These are phyloP conservation scores for Plagodis dolabraria DNA, from an alignment of 2,888 invertebrate genomes.

Conservation along the genomic window DNA sequence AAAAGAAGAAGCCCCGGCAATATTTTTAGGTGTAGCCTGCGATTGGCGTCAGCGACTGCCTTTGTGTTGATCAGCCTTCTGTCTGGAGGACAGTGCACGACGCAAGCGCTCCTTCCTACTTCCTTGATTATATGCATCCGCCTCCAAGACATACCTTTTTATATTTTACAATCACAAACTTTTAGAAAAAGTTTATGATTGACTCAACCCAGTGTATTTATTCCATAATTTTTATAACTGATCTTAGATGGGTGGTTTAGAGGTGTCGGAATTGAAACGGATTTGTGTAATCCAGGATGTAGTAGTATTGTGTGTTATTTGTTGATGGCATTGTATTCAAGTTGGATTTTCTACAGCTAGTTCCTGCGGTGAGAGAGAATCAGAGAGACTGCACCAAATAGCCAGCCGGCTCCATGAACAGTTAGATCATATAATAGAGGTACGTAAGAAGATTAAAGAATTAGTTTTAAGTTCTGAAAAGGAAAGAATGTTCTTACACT, in stretches of 20 bases:
- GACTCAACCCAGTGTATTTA: too few species aligned
- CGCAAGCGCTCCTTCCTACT: slow-evolving; percentile 10
- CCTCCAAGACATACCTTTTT: not conserved
- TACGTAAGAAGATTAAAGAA: slow-evolving; percentile 65
- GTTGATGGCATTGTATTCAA: slow-evolving; percentile 8
- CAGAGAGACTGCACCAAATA: slow-evolving; percentile 96
- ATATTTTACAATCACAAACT: too few species aligned
- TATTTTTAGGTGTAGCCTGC: too few species aligned
- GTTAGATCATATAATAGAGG: slow-evolving; percentile 99
- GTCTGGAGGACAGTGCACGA: slow-evolving; percentile 5
- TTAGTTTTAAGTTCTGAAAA: too few species aligned
- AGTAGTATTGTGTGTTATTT: slow-evolving; percentile 3
- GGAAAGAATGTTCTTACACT: too few species aligned
- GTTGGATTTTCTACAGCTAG: slow-evolving; percentile 64
- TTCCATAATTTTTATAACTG: too few species aligned
- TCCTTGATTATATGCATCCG: slow-evolving; percentile 13
- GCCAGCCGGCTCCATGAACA: slow-evolving; percentile 98
- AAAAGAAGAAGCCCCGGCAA: too few species aligned
- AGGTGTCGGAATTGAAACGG: not conserved
- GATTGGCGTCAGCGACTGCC: too few species aligned
- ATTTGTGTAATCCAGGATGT: slow-evolving; percentile 12
- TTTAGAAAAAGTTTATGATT: too few species aligned
- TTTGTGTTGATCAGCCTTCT: not conserved
- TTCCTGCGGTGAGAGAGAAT: slow-evolving; percentile 87
- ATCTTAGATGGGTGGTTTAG: too few species aligned